Conservation (phyloP, 2,797 vertebrate genomes). For the Danio jaintianensis region DNA sequence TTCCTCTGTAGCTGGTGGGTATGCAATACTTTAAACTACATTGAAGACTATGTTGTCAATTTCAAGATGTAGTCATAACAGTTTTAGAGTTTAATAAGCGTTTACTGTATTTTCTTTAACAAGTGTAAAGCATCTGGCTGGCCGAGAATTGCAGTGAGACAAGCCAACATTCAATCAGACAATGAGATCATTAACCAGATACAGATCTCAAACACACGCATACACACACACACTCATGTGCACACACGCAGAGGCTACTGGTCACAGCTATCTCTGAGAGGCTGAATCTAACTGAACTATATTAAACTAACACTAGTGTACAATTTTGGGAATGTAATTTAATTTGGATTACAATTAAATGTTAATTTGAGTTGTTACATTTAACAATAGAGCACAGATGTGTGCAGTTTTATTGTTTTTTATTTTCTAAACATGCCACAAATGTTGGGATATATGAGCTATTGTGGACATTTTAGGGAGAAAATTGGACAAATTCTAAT, state of each 20-base stretch:
- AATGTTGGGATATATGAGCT: too few species aligned
- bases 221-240: background rate
- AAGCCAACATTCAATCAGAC: constrained; percentile 30
- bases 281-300: too few species aligned
- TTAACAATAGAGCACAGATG: too few species aligned
- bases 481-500: too few species aligned
- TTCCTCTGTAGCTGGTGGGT: constrained; percentile 5
- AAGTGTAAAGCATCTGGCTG: constrained; percentile 37
- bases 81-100: background rate
- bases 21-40: background rate
- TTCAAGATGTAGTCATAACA: constrained; percentile 14
- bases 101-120: constrained; percentile 26
- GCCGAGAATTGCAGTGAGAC: constrained; percentile 18
- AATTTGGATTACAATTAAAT: too few species aligned
- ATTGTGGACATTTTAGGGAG: too few species aligned
- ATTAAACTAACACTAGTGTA: too few species aligned
- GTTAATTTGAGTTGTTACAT: too few species aligned
- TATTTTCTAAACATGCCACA: too few species aligned
- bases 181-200: constrained; percentile 45
- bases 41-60: background rate
- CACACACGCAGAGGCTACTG: background rate
- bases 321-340: too few species aligned
- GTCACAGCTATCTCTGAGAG: background rate
- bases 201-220: background rate
- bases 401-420: too few species aligned